Base-by-base conservation (phyloP, 64 coral and sea anemone genomes). In the Dendrophyllia cribrosa region DNA sequence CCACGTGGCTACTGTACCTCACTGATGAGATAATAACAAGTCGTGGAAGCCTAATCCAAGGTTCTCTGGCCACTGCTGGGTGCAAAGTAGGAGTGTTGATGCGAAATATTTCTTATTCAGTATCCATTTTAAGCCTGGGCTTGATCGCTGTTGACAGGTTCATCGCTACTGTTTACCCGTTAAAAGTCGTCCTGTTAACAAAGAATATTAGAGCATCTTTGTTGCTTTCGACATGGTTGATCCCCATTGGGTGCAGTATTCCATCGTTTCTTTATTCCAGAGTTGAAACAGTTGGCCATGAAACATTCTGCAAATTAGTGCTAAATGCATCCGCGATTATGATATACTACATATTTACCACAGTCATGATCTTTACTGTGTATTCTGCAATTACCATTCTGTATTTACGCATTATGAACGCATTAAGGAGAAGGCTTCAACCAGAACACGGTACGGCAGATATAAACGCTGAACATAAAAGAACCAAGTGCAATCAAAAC, bases 61-160 rank as follows among this genome's bases (percentile, higher is more conserved):
- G 78, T 9, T 59, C 26, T 47, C 26, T 82, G 6, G 78, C 78
- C 2, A 82, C 78, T 2, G 23, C 13, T 64, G 43, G 15, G 0
- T 82, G 59, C 43, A 82, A 82, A 64, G 59, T 64, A 16, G 58
- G 58, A 47, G 15, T 64, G 7, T 66, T 46, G 16, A 7, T 82
- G 5, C 63, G 43, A n/a, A 16, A 44, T 43, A 34, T 47, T 10
- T 64, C 78, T 0, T 2, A 2, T 63, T 64, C 43, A 17, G 59
- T 66, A 0, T 82, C 78, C 0, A 21, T 82, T 45, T 16, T 62
- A 9, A 64, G 58, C 59, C 24, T 82, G 78, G 26, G 63, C 4
- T 10, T 82, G 78, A 82, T 82, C 34, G 44, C 78, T 64, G 17
- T 65, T 2, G 78, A 82, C 34, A 82, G 78, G 44, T 82, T 82